Base-by-base conservation (phyloP, 2,113 vertebrate species). In the Picathartes gymnocephalus region DNA sequence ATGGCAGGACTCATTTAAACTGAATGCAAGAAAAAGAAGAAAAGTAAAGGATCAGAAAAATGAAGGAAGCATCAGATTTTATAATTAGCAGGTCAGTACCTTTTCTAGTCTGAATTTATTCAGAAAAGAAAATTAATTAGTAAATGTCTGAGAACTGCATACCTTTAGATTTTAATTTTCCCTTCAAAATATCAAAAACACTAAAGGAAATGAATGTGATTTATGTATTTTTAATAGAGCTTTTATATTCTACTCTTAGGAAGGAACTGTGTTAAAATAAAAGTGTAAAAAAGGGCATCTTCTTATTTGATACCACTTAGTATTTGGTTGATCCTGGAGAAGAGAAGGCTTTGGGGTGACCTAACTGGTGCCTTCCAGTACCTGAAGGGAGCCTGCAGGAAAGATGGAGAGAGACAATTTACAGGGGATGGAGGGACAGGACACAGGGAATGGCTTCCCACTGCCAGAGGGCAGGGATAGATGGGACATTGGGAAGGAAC, bases 61-160 rank as follows among this genome's bases (percentile, higher is more conserved):
- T 21, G 25, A 72, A n/a, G 60, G 61, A 54, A 66, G 25, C 21
- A 54, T 28, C 22, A 31, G 37, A 30, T 51, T 93, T 58, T 72
- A 15, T 89, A 94, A 92, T 91, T 73, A 86, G 65, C 47, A 92
- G 44, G 39, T 56, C 53, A 92, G 47, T 47, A 92, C 12, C 13
- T 91, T 88, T 33, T 53, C 53, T 51, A 90, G 44, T 10, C 27
- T 84, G 35, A 89, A 72, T 56, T 77, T 64, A 64, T 35, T 33
- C 35, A 86, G 25, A 71, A 65, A 60, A 39, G 3, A 60, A 60
- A 88, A 64, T 23, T 6, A 66, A 70, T 81, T 69, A 44, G 39
- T 40, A 57, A 85, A 83, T 9, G 9, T 4, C 24, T 57, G 27
- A 80, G 9, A 90, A 82, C 66, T 33, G 40, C 62, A 77, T 19